Conservation (phyloP, 2,797 vertebrate genomes). For the Macroramphosus scolopax region DNA sequence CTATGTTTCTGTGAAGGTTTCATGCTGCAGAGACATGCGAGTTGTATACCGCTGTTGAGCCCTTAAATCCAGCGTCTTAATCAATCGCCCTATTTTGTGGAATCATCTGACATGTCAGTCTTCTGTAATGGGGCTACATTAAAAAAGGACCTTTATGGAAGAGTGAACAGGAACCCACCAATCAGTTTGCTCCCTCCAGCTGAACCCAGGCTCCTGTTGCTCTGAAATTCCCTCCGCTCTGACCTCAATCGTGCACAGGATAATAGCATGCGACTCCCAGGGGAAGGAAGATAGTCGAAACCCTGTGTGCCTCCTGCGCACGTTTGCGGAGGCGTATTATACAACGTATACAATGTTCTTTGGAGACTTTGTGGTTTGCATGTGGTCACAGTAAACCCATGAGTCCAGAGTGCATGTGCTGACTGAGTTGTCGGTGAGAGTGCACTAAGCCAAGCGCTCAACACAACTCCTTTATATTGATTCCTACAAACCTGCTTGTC, state of each 20-base stretch:
- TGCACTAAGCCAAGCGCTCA: background rate
- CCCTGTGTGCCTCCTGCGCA: conserved; percentile 10
- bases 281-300: conserved; percentile 40
- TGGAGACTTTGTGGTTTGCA: conserved; percentile 18
- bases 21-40: too few relatives aligned
- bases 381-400: conserved; percentile 8
- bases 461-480: conserved; percentile 25
- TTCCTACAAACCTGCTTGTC: conserved; percentile 18
- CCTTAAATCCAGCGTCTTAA: too few relatives aligned
- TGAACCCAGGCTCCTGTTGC: conserved; percentile 49
- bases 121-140: conserved; percentile 31
- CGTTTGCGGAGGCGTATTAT: conserved; percentile 5
- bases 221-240: conserved; percentile 45
- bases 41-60: too few relatives aligned
- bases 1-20: too few relatives aligned
- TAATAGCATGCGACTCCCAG: conserved; percentile 59
- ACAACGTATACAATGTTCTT: conserved; percentile 13
- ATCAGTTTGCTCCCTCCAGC: conserved; percentile 53
- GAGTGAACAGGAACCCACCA: conserved; percentile 68
- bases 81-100: conserved; percentile 16
- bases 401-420: background rate
- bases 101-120: conserved; percentile 34
- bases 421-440: conserved; percentile 2
- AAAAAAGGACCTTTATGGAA: conserved; percentile 59
- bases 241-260: conserved; percentile 59